phyloP scores from a whole-genome alignment of 2,113 vertebrate species.

The Sterrhoptilus dennistouni region DNA sequence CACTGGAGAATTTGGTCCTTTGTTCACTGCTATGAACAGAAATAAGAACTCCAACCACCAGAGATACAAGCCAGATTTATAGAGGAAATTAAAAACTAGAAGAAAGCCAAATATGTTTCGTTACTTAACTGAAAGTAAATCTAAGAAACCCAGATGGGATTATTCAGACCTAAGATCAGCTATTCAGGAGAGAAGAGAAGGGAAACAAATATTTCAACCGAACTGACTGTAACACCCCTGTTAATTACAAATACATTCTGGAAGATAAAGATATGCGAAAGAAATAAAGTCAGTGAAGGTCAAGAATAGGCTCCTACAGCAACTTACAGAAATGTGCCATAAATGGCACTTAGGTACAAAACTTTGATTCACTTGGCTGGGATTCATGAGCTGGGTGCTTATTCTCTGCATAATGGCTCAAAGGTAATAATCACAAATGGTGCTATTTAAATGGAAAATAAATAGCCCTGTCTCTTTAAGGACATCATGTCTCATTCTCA shows the following conservation, averaged over 20 bases:
- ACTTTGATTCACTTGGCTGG: constrained; percentile 38
- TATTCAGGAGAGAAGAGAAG: background rate
- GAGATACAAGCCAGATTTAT: background rate
- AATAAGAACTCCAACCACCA: background rate
- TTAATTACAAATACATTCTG: constrained; percentile 4
- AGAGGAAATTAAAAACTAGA: background rate
- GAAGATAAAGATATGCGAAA: background rate
- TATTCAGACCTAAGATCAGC: background rate
- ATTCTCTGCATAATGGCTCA: background rate
- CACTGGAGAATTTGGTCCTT: background rate
- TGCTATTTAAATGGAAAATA: constrained; percentile 60
- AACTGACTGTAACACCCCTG: background rate
- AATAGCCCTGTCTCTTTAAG: constrained; percentile 63
- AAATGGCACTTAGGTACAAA: constrained; percentile 24
- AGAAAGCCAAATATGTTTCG: background rate
- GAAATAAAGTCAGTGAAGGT: background rate
- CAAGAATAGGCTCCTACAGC: constrained; percentile 7
- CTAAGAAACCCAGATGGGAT: background rate
- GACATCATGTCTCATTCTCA: constrained; percentile 22
- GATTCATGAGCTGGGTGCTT: constrained; percentile 31
- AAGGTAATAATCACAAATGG: constrained; percentile 53
- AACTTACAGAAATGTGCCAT: background rate
- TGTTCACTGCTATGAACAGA: background rate
- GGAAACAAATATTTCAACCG: background rate
- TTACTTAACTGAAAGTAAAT: background rate